phyloP scores from a whole-genome alignment of 2,797 vertebrate species.

The Typhlichthys subterraneus region DNA sequence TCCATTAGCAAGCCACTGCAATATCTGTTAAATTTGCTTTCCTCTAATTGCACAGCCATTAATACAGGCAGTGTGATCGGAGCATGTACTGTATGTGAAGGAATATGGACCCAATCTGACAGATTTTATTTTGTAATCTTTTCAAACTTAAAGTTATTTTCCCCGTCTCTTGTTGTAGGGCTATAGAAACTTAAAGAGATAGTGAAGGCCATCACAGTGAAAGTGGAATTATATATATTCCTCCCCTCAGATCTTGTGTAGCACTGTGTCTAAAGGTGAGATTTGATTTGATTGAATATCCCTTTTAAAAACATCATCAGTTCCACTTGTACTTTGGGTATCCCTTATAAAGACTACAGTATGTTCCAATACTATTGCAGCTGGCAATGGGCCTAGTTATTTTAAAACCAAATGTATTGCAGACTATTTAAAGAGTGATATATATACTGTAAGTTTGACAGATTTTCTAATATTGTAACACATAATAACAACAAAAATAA shows the following conservation, averaged over 20 bases:
- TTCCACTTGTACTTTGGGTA: slow-evolving; percentile 10
- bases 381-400: slow-evolving; percentile 30
- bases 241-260: slow-evolving; percentile 1
- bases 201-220: slow-evolving; percentile 16
- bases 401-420: slow-evolving; percentile 34
- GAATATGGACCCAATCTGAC: slow-evolving; percentile 19
- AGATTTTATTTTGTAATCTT: slow-evolving; percentile 27
- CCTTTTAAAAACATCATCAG: neutral
- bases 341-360: slow-evolving; percentile 6
- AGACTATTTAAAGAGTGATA: slow-evolving; percentile 22
- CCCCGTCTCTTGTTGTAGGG: neutral
- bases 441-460: slow-evolving; percentile 27
- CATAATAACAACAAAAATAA: slow-evolving; percentile 22
- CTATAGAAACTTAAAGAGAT: slow-evolving; percentile 31
- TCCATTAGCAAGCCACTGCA: slow-evolving; percentile 34
- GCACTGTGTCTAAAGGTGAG: slow-evolving; percentile 16
- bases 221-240: slow-evolving; percentile 14
- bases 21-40: slow-evolving; percentile 20
- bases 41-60: slow-evolving; percentile 26
- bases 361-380: slow-evolving; percentile 32
- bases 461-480: slow-evolving; percentile 21
- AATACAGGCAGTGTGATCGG: slow-evolving; percentile 25
- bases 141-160: neutral
- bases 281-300: slow-evolving; percentile 3
- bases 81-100: slow-evolving; percentile 4